Evolutionary conservation across 2,113 vertebrate genomes (phyloP).

Genomic region (Paramisgurnus dabryanus): DNA sequence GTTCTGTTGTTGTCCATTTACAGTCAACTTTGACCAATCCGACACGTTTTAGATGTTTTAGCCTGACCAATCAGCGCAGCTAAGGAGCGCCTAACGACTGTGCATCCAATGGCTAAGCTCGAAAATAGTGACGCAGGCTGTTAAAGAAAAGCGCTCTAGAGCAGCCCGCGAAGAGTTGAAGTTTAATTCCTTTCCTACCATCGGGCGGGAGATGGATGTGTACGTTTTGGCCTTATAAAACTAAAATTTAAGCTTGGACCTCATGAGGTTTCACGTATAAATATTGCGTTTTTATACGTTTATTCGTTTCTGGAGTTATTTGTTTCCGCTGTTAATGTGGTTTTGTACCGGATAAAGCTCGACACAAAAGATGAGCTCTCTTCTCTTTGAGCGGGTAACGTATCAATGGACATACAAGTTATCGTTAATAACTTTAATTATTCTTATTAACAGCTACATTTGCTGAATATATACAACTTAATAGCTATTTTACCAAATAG

Average conservation of each 20-base stretch:
- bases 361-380: slow-evolving; percentile 69
- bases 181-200: slow-evolving; percentile 37
- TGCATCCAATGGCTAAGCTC: slow-evolving; percentile 62
- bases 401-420: neutral
- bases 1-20: slow-evolving; percentile 23
- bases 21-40: slow-evolving; percentile 22
- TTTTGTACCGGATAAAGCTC: slow-evolving; percentile 23
- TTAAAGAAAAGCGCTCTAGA: slow-evolving; percentile 57
- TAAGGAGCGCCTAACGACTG: neutral
- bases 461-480: neutral
- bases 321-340: slow-evolving; percentile 25
- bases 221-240: neutral
- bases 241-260: neutral
- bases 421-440: neutral
- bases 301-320: neutral
- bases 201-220: slow-evolving; percentile 68
- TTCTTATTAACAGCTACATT: neutral
- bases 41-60: neutral
- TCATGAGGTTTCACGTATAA: neutral
- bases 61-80: slow-evolving; percentile 26
- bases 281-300: neutral
- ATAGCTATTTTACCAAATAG: neutral
- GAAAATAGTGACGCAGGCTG: slow-evolving; percentile 57
- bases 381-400: slow-evolving; percentile 68
- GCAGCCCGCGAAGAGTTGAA: slow-evolving; percentile 76